A percentile compares a stretch with the other conserved stretches of the same genome.
Evolutionary conservation across 2,888 invertebrate species (phyloP).

Genomic region (Dilophus febrilis): DNA sequence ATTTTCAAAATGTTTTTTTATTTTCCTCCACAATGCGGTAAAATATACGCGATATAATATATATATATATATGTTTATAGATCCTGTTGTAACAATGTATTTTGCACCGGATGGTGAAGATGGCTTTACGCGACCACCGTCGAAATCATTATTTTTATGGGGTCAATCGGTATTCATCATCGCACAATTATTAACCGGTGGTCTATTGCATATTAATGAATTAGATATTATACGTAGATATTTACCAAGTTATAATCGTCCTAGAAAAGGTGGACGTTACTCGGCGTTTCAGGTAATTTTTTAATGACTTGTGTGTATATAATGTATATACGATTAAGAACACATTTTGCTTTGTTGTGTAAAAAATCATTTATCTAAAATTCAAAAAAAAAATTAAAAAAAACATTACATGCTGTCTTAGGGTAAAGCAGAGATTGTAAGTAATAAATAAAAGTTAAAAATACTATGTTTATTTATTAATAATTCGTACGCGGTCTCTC

Average conservation of each 20-base stretch:
- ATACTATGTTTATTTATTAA: too few relatives aligned
- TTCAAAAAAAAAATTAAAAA: too few relatives aligned
- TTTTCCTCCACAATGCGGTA: not conserved
- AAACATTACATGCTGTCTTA: constrained; percentile 17
- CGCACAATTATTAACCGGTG: constrained; percentile 77
- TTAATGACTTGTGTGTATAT: too few relatives aligned
- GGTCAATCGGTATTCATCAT: constrained; percentile 93
- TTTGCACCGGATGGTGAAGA: constrained; percentile 35
- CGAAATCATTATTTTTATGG: constrained; percentile 66
- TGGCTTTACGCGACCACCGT: constrained; percentile 26
- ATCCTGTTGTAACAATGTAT: constrained; percentile 89
- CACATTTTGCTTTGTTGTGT: too few relatives aligned
- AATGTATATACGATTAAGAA: not conserved
- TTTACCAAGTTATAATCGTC: constrained; percentile 88
- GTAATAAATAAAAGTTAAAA: too few relatives aligned
- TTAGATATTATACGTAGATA: constrained; percentile 90
- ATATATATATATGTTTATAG: constrained; percentile 23
- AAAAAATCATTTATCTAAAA: too few relatives aligned
- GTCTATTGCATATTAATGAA: constrained; percentile 82
- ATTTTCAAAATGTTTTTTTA: not conserved
- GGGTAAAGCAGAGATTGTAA: constrained; percentile 35
- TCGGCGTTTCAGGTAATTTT: constrained; percentile 84
- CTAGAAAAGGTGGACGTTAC: constrained; percentile 79
- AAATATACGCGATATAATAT: not conserved
- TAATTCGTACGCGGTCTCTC: too few relatives aligned